These are phyloP conservation scores for Scopus umbretta DNA, from an alignment of 2,113 vertebrate species.

Conservation along the genomic window DNA sequence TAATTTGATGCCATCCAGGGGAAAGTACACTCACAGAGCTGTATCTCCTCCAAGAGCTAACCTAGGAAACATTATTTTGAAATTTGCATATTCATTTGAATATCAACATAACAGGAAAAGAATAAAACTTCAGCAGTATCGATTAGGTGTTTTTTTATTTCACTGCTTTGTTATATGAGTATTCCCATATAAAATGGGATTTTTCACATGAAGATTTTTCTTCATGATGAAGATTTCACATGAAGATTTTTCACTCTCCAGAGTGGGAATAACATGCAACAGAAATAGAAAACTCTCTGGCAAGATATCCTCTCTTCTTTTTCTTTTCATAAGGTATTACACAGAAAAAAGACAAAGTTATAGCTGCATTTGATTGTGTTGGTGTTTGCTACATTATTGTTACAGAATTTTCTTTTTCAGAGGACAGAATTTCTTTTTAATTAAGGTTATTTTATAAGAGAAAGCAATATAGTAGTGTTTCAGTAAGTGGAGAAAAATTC, in stretches of 20 bases:
- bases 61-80: not conserved
- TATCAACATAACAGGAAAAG: not conserved
- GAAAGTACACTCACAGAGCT: not conserved
- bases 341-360: not conserved
- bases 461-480: not conserved
- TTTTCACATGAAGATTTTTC: too few species aligned
- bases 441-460: not conserved
- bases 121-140: not conserved
- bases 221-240: too few species aligned
- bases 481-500: not conserved
- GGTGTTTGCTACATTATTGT: not conserved
- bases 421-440: not conserved
- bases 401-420: not conserved
- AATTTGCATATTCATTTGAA: not conserved
- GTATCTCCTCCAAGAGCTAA: not conserved
- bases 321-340: not conserved
- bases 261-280: not conserved
- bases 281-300: not conserved
- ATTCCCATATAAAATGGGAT: not conserved
- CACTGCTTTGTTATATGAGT: not conserved
- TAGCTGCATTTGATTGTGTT: not conserved
- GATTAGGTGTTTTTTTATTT: not conserved
- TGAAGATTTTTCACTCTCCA: too few species aligned
- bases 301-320: not conserved
- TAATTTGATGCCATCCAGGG: not conserved